A percentile compares a stretch with the other conserved stretches of the same genome.
These are phyloP conservation scores for Scelioninae gen. 1 DNA, from an alignment of 2,888 invertebrate genomes.

Conservation along the genomic window DNA sequence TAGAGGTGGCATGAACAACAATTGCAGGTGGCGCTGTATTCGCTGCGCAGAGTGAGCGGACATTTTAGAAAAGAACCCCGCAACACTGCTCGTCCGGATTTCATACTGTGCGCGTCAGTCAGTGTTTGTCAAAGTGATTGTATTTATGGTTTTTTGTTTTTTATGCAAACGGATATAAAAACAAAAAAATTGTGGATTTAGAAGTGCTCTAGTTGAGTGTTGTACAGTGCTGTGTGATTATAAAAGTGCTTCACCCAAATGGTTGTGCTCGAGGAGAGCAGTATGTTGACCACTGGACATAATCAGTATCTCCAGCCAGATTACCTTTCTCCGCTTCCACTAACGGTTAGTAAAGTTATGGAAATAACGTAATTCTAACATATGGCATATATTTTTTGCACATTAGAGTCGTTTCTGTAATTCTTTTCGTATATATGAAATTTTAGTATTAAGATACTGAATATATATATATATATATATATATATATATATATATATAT, in stretches of 20 bases:
- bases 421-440: no score
- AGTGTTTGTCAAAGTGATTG: conserved; percentile 37
- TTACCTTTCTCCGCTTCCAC: conserved; percentile 96
- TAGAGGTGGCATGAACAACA: conserved; percentile 79
- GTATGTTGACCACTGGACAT: conserved; percentile 94
- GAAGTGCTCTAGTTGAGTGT: conserved; percentile 23
- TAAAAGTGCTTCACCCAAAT: conserved; percentile 85
- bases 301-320: conserved; percentile 98
- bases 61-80: conserved; percentile 65
- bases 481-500: no score
- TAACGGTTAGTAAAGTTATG: conserved; percentile 91
- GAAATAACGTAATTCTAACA: no score
- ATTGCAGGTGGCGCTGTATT: conserved; percentile 79
- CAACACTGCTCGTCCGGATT: conserved; percentile 81
- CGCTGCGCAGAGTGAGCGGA: conserved; percentile 72
- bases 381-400: no score
- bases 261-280: conserved; percentile 96
- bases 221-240: conserved; percentile 62
- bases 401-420: no score
- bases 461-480: no score
- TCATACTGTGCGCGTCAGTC: conserved; percentile 75
- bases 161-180: not conserved
- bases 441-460: no score
- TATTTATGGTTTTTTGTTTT: conserved; percentile 27
- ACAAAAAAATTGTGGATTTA: not conserved